These are phyloP conservation scores for Gobius niger DNA, from an alignment of 2,113 vertebrate genomes.

Conservation along the genomic window DNA sequence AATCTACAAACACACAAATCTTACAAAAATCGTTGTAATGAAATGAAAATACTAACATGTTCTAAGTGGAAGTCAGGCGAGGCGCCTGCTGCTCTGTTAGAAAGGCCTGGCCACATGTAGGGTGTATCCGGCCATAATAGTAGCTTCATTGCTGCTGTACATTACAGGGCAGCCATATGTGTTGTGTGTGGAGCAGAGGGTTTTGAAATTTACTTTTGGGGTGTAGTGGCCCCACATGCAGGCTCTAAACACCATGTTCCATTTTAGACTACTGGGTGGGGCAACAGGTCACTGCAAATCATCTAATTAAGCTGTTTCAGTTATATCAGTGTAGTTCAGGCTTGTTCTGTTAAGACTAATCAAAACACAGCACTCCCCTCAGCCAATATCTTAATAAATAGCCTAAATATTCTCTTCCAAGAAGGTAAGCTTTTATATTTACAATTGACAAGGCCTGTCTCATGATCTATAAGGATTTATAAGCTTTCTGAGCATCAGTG, in stretches of 20 bases:
- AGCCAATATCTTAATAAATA: neutral
- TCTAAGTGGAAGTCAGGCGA: no score
- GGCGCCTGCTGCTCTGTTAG: conserved; percentile 13
- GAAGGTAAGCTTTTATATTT: no score
- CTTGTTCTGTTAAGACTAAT: neutral
- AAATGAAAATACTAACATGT: no score
- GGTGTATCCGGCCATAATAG: conserved; percentile 49
- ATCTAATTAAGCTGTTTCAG: conserved; percentile 55
- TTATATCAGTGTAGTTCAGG: conserved; percentile 22
- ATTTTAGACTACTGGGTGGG: conserved; percentile 60
- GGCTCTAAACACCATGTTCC: conserved; percentile 54
- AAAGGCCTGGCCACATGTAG: conserved; percentile 44
- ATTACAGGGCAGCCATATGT: conserved; percentile 59
- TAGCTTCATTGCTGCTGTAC: conserved; percentile 34
- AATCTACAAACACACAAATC: no score
- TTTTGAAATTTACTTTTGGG: conserved; percentile 69
- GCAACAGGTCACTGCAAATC: conserved; percentile 47
- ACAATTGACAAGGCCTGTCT: neutral
- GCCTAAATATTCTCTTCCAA: no score
- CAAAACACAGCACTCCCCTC: neutral
- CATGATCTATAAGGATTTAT: neutral
- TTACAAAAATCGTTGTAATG: no score
- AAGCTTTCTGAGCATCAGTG: no score
- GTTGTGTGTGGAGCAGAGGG: conserved; percentile 20
- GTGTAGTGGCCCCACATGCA: conserved; percentile 59